Evolutionary conservation across 2,888 invertebrate genomes (phyloP), one percentile per base, ranked within the genome.

Genomic region (Clivina fossor): DNA sequence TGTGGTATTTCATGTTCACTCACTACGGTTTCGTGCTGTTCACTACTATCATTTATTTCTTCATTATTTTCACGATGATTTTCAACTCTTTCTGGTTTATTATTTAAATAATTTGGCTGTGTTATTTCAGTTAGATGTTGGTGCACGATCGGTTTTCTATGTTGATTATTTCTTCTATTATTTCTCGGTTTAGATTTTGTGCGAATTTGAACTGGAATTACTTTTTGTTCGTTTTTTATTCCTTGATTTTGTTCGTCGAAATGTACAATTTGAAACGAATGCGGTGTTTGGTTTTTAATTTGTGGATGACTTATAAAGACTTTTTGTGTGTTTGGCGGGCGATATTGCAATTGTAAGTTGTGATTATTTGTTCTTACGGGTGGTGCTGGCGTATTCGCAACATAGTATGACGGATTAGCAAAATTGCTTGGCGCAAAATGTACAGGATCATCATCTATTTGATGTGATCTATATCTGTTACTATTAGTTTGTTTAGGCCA

Each of bases 1-100:
- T 43, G 49, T 2, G 68, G 68, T 4, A 60, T 35, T 63, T 70
- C 69, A 28, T 70, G 67, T 26, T 62, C 59, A 57, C 61, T 65
- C n/a, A 63, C 40, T 1, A 64, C 63, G 2, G 56, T 55, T 32
- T 57, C 43, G 40, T 62, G 56, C 4, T 58, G 51, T 51, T 64
- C 56, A 13, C 57, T 44, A 33, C 19, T 5, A 32, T 47, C 33
- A 9, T 18, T 30, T 13, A 4, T 13, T 18, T 30, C 22, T 4
- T 16, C 50, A 40, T 40, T 26, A 11, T 11, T 16, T 16, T 40
- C 40, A 24, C 16, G 8, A 33, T 11, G 4, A 8, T 19, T 15
- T 18, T 38, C 38, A 18, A 38, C 38, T 38, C n/a, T 38, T 16
- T 38, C 7, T 18, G 38, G 2, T 38, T 5, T 7, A 38, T 38